These are phyloP conservation scores for Naja naja DNA, from an alignment of 2,113 vertebrate species.

Conservation along the genomic window DNA sequence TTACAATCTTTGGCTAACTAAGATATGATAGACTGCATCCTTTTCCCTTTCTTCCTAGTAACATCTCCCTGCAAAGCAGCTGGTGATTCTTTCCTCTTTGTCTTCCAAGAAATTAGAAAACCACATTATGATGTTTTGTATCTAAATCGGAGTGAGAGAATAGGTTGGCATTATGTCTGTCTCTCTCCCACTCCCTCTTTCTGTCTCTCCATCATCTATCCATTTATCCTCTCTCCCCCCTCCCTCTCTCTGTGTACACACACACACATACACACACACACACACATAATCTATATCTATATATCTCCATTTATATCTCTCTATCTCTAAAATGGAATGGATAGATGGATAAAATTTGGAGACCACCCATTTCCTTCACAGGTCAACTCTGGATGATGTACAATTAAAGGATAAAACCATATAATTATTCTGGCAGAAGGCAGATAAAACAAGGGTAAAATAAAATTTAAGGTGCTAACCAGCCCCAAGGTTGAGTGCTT, in stretches of 20 bases:
- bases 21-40: not conserved
- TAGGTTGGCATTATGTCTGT: not conserved
- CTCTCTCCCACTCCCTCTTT: no score
- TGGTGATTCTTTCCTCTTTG: not conserved
- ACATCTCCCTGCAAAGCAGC: not conserved
- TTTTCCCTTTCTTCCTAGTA: not conserved
- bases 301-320: not conserved
- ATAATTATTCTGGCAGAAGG: not conserved
- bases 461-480: not conserved
- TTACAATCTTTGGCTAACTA: not conserved
- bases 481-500: not conserved
- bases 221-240: no score
- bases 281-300: no score
- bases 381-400: not conserved
- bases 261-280: no score
- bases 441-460: not conserved
- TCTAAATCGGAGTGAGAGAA: not conserved
- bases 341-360: not conserved
- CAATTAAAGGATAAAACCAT: not conserved
- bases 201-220: no score
- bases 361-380: not conserved
- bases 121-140: not conserved
- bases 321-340: not conserved
- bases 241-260: no score
- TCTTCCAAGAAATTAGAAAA: not conserved